Evolutionary conservation across 2,888 invertebrate species (phyloP), one percentile per base, ranked within the genome.

Genomic region (Cerceris ruficornis): DNA sequence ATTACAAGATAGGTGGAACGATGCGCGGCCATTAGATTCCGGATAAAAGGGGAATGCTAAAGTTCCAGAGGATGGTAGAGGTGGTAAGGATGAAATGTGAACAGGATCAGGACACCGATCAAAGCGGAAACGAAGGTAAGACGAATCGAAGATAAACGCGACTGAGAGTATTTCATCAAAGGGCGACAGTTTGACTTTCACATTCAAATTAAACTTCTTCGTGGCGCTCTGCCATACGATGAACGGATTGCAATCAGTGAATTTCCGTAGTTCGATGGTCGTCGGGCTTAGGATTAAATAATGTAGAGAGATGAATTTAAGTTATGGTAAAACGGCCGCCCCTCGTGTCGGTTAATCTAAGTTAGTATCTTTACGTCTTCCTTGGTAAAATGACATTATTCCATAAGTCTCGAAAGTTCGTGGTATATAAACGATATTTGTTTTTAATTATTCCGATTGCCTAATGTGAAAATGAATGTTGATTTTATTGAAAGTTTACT

Each of bases 161-260:
- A 62, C 39, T 15, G 15, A 46, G 46, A 6, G 52, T 49, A 17
- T 61, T 71, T 61, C 68, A 65, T 77, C 64, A 50, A 49, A 60
- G 59, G 6, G 17, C 58, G 62, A 71, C 55, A 41, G 62, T 69
- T 55, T 55, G 72, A 46, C 69, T 76, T 66, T 70, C 41, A 68
- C 55, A 58, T 73, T 68, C 57, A 61, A 71, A 78, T 75, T 75
- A 68, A 78, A 76, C 52, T 62, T 68, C 69, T 66, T 65, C 54
- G 49, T 49, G 49, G 41, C 15, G 60, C 60, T 71, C 28, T 65
- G 49, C 6, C 14, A n/a, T 50, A 13, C 15, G 17, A 6, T 11
- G n/a, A 13, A 1, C 55, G 50, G 14, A 46, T 50, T 52, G n/a
- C 41, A 54, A 69, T 74, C 59, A n/a, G 41, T 46, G 58, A 58